Evolutionary conservation across 2,888 invertebrate species (phyloP).

Genomic region (Teleogryllus oceanicus): DNA sequence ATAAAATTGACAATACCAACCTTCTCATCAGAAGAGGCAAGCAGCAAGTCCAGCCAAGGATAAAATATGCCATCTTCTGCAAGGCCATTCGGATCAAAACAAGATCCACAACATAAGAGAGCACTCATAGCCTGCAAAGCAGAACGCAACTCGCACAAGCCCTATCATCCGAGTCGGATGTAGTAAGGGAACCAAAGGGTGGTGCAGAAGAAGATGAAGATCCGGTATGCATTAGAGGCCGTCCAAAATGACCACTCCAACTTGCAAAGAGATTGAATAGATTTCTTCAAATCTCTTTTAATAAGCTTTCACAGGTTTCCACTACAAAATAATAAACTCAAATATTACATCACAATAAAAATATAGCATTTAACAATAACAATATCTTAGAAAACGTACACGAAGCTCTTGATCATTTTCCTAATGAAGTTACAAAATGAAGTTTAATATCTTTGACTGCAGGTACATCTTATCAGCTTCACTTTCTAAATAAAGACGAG

Average conservation of each 20-base stretch:
- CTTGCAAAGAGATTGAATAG: slow-evolving; percentile 88
- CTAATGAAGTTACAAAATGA: slow-evolving; percentile 89
- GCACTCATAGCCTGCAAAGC: slow-evolving; percentile 86
- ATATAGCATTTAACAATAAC: background rate
- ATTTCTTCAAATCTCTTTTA: slow-evolving; percentile 82
- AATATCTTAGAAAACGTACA: slow-evolving; percentile 56
- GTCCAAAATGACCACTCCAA: slow-evolving; percentile 88
- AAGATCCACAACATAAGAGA: slow-evolving; percentile 90
- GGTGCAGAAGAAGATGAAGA: slow-evolving; percentile 24
- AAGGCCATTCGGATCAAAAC: slow-evolving; percentile 80
- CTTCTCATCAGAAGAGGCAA: slow-evolving; percentile 84
- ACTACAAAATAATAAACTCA: slow-evolving; percentile 53
- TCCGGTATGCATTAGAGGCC: slow-evolving; percentile 52
- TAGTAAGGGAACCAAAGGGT: background rate
- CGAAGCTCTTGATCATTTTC: slow-evolving; percentile 89
- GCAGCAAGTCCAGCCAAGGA: slow-evolving; percentile 87
- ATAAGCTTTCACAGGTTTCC: slow-evolving; percentile 77
- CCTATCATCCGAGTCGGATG: slow-evolving; percentile 29
- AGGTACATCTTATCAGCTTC: slow-evolving; percentile 88
- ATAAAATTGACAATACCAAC: slow-evolving; percentile 48
- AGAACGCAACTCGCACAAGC: slow-evolving; percentile 53
- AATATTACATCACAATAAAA: slow-evolving; percentile 19
- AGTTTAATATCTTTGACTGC: slow-evolving; percentile 85
- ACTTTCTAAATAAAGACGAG: slow-evolving; percentile 82
- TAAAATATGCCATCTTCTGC: slow-evolving; percentile 90